Conservation (phyloP, 1,140 invertebrate species). For the Scaptomyza pallida region DNA sequence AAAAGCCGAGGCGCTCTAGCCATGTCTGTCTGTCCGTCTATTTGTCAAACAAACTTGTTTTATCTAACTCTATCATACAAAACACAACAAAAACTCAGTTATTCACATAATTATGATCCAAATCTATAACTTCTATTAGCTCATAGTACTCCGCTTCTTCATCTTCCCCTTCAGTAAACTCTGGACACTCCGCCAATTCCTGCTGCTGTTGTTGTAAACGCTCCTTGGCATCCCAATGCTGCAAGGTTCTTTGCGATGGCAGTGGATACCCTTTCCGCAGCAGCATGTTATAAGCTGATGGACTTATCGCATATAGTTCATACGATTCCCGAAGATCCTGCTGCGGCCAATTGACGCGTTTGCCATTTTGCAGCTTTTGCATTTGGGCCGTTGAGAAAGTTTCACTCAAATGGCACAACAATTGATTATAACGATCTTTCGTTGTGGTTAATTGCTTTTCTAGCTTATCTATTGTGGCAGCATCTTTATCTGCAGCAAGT, state of each 20-base stretch:
- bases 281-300: constrained; percentile 5
- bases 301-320: constrained; percentile 12
- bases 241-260: constrained; percentile 1
- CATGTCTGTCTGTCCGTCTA: too few relatives aligned
- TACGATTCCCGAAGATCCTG: constrained; percentile 6
- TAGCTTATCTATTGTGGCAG: background rate
- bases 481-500: background rate
- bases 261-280: constrained; percentile 12
- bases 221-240: background rate
- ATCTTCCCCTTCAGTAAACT: background rate
- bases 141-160: background rate
- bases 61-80: too few relatives aligned
- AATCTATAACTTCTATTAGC: constrained; percentile 1
- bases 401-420: background rate
- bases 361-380: constrained; percentile 12
- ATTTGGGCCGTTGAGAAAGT: constrained; percentile 9
- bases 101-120: constrained; percentile 11
- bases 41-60: too few relatives aligned
- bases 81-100: background rate
- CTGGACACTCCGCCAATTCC: background rate
- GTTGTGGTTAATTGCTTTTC: background rate
- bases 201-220: background rate
- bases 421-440: background rate
- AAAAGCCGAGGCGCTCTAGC: too few relatives aligned
- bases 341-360: constrained; percentile 9